These are phyloP conservation scores for Discoglossus pictus DNA, from an alignment of 2,797 vertebrate genomes.

Conservation along the genomic window DNA sequence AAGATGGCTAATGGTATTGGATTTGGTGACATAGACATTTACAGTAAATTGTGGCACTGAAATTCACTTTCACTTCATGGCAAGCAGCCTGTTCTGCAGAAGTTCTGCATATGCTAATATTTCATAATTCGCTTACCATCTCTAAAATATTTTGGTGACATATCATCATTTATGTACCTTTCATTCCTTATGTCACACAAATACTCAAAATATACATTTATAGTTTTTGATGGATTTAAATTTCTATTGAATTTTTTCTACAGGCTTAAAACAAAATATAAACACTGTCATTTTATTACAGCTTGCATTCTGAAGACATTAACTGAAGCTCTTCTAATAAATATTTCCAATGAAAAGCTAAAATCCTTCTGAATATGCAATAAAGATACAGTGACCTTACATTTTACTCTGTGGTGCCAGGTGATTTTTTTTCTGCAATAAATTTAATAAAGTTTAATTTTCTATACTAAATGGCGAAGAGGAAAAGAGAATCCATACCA, in stretches of 20 bases:
- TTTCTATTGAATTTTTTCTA: conserved; percentile 23
- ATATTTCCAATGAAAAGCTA: conserved; percentile 45
- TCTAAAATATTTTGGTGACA: too few relatives aligned
- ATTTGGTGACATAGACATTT: too few relatives aligned
- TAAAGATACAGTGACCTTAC: conserved; percentile 52
- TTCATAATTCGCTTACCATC: too few relatives aligned
- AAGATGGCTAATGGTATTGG: too few relatives aligned
- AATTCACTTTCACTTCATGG: too few relatives aligned
- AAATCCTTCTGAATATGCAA: conserved; percentile 51
- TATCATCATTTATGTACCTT: too few relatives aligned
- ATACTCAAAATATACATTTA: too few relatives aligned
- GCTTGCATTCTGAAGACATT: conserved; percentile 39
- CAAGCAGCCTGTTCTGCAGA: too few relatives aligned
- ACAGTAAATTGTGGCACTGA: too few relatives aligned
- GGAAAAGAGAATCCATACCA: conserved; percentile 45
- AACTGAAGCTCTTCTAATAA: conserved; percentile 45
- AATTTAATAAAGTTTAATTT: conserved; percentile 52
- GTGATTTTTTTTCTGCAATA: conserved; percentile 50
- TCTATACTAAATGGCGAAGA: conserved; percentile 49
- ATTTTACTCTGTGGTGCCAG: conserved; percentile 51
- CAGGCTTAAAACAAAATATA: conserved; percentile 22
- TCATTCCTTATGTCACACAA: too few relatives aligned
- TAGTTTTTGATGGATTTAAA: not conserved
- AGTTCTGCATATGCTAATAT: too few relatives aligned
- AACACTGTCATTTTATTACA: too few relatives aligned